A percentile compares a stretch with the other conserved stretches of the same genome.
Conservation (phyloP, 2,888 invertebrate genomes). For the Hydrotaea cyrtoneurina region DNA sequence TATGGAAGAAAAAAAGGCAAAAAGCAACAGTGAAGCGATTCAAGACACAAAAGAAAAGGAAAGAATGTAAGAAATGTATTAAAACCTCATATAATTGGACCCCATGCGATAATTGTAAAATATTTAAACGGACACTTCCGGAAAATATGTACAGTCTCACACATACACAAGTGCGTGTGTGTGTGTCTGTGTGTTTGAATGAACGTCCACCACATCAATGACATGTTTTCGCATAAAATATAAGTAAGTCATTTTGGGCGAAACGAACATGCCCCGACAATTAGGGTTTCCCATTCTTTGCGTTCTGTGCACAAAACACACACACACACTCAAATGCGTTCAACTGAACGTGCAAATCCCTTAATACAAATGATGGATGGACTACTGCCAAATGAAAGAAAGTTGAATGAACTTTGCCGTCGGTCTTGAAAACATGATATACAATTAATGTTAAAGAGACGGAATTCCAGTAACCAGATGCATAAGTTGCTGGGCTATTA, state of each 20-base stretch:
- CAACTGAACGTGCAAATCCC: no score
- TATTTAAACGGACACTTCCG: conserved; percentile 23
- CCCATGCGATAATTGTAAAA: conserved; percentile 41
- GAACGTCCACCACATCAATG: neutral
- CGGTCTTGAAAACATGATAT: no score
- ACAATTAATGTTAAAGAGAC: no score
- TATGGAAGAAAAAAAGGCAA: neutral
- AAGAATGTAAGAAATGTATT: conserved; percentile 4
- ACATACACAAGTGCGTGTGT: neutral
- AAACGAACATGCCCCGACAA: neutral
- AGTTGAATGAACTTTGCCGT: no score
- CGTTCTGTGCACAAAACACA: no score
- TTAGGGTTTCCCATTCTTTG: neutral
- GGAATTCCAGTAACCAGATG: no score
- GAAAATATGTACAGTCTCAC: neutral
- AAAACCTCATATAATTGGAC: conserved; percentile 41
- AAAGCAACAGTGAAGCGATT: neutral
- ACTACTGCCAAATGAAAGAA: no score
- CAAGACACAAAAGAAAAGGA: neutral
- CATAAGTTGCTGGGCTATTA: no score
- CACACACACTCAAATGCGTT: no score
- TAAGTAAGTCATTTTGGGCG: neutral
- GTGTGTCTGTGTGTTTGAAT: neutral
- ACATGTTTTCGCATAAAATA: neutral
- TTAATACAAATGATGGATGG: no score